Conservation (phyloP, 1,140 invertebrate genomes). For the Drosophila nasuta region DNA sequence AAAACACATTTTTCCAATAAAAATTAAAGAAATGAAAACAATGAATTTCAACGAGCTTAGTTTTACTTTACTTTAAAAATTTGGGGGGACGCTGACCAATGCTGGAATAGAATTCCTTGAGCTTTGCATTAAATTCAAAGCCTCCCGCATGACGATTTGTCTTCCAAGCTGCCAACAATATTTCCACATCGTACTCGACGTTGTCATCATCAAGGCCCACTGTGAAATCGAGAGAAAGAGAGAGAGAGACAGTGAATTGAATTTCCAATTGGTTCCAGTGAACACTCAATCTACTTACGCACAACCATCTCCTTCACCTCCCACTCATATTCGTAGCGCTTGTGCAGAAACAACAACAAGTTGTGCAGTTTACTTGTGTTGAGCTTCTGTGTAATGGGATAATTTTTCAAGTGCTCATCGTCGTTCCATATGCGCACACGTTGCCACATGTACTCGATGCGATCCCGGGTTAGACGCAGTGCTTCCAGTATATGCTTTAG, state of each 20-base stretch:
- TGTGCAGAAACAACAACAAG: constrained; percentile 34
- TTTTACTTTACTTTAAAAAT: not conserved
- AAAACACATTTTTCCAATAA: constrained; percentile 73
- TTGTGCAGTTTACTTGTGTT: constrained; percentile 13
- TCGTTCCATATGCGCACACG: constrained; percentile 35
- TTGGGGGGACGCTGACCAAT: not conserved
- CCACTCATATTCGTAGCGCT: constrained; percentile 55
- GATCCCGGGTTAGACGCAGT: constrained; percentile 3
- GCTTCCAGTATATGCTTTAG: constrained; percentile 5
- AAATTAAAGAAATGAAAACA: constrained; percentile 43
- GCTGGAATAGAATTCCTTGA: constrained; percentile 12
- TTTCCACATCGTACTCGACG: constrained; percentile 10
- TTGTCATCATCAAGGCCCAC: constrained; percentile 24
- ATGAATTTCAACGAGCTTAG: constrained; percentile 43
- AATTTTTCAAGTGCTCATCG: not conserved
- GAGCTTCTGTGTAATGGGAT: constrained; percentile 9
- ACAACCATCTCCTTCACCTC: constrained; percentile 62
- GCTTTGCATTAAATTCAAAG: constrained; percentile 10
- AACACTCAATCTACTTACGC: constrained; percentile 38
- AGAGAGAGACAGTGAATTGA: not conserved
- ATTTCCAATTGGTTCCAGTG: not conserved
- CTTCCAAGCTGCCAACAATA: constrained; percentile 39
- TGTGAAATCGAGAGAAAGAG: not conserved
- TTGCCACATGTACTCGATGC: constrained; percentile 18
- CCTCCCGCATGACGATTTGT: constrained; percentile 46